Evolutionary conservation across 2,113 vertebrate species (phyloP).

Genomic region (Elephas maximus): DNA sequence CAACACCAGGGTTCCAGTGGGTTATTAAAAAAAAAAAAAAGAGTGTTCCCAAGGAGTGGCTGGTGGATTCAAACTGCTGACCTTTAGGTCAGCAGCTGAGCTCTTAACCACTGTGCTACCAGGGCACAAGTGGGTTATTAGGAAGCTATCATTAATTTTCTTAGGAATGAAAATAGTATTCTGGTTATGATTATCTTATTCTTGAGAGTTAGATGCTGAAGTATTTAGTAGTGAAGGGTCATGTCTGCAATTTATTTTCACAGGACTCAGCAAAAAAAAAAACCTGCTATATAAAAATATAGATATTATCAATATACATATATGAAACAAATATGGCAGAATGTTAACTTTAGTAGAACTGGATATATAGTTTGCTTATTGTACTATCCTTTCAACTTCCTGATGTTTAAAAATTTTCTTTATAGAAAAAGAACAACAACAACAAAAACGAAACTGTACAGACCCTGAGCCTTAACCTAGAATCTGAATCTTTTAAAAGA

Average conservation of each 20-base stretch:
- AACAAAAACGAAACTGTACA: background rate
- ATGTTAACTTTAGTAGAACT: constrained; percentile 32
- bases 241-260: constrained; percentile 20
- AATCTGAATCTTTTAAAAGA: background rate
- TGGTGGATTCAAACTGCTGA: too few species aligned
- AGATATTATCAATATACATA: background rate
- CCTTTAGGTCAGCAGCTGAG: too few species aligned
- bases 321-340: background rate
- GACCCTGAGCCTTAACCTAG: background rate
- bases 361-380: constrained; percentile 34
- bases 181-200: background rate
- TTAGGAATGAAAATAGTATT: background rate
- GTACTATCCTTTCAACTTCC: background rate
- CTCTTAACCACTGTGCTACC: too few species aligned
- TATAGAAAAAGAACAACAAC: background rate
- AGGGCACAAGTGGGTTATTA: too few species aligned
- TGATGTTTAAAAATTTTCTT: constrained; percentile 4
- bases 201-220: background rate
- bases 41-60: too few species aligned
- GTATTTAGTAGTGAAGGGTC: background rate
- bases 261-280: constrained; percentile 1
- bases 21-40: too few species aligned
- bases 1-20: too few species aligned
- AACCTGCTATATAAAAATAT: background rate
- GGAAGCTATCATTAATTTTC: background rate